These are phyloP conservation scores for Solenopsis invicta DNA, from an alignment of 1,140 invertebrate species.

Conservation along the genomic window DNA sequence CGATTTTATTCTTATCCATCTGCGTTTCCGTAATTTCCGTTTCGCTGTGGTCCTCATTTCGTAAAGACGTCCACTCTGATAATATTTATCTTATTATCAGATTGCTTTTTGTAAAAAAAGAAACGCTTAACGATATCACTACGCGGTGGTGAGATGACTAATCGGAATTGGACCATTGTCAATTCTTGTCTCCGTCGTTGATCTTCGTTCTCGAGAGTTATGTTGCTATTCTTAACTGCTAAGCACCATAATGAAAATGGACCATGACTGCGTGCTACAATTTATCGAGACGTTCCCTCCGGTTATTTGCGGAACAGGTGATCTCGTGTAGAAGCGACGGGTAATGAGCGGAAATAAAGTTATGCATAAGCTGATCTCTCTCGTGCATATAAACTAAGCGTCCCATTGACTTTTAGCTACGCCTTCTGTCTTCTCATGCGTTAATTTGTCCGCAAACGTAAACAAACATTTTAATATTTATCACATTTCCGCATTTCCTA, in stretches of 20 bases:
- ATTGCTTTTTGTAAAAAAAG: neutral
- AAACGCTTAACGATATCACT: too few species aligned
- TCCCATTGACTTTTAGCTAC: conserved; percentile 1
- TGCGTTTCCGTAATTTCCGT: neutral
- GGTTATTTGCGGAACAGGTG: conserved; percentile 29
- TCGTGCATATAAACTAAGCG: neutral
- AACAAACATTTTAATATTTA: neutral
- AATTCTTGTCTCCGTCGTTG: conserved; percentile 14
- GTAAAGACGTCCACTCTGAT: neutral
- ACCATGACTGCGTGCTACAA: conserved; percentile 9
- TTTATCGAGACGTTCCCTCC: conserved; percentile 35
- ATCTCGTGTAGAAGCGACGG: conserved; percentile 27
- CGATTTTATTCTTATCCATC: neutral
- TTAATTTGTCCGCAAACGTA: neutral
- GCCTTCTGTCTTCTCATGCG: neutral
- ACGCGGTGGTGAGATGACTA: neutral
- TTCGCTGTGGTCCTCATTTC: neutral
- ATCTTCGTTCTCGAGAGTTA: conserved; percentile 29
- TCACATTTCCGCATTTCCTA: neutral
- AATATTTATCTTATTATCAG: neutral
- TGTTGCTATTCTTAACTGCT: conserved; percentile 49
- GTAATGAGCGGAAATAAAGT: conserved; percentile 29
- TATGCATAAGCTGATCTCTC: conserved; percentile 1
- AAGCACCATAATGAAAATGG: conserved; percentile 41
- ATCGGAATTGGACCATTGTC: conserved; percentile 24